Percentiles rank a stretch among this genome's conserved stretches.
Conservation (phyloP, 2,797 vertebrate species). For the Alouatta caraya region DNA sequence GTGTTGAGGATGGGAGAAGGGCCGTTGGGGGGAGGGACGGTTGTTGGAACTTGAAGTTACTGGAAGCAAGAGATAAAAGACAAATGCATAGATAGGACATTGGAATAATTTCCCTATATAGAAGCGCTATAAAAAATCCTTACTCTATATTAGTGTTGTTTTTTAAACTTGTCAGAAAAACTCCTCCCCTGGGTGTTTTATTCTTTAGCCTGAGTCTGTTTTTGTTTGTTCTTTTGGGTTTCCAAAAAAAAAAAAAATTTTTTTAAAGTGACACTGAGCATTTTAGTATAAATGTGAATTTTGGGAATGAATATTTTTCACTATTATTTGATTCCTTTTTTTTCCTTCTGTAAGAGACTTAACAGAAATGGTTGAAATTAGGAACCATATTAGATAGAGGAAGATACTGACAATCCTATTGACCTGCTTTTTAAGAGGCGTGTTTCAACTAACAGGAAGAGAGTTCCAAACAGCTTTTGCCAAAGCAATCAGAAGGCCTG, state of each 20-base stretch:
- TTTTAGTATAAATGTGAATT: conserved; percentile 5
- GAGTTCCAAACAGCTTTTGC: background rate
- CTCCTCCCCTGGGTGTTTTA: conserved; percentile 35
- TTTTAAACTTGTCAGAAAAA: conserved; percentile 58
- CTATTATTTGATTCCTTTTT: background rate
- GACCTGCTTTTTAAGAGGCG: background rate
- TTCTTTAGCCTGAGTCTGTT: background rate
- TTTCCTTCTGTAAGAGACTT: background rate
- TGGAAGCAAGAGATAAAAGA: conserved; percentile 19
- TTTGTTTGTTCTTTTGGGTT: conserved; percentile 23
- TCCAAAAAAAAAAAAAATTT: background rate
- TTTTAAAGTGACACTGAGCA: conserved; percentile 9
- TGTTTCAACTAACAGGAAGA: background rate
- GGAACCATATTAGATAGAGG: background rate
- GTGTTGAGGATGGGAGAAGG: background rate
- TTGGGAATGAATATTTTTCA: background rate
- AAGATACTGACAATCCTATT: background rate
- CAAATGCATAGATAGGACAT: background rate
- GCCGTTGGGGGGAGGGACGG: background rate
- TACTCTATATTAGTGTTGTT: conserved; percentile 22
- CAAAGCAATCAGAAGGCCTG: background rate
- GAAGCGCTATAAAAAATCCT: background rate
- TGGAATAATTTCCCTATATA: background rate
- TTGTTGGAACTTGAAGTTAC: background rate
- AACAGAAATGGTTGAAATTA: background rate